Evolutionary conservation across 2,888 invertebrate species (phyloP).

Genomic region (Amphimallon solstitiale): DNA sequence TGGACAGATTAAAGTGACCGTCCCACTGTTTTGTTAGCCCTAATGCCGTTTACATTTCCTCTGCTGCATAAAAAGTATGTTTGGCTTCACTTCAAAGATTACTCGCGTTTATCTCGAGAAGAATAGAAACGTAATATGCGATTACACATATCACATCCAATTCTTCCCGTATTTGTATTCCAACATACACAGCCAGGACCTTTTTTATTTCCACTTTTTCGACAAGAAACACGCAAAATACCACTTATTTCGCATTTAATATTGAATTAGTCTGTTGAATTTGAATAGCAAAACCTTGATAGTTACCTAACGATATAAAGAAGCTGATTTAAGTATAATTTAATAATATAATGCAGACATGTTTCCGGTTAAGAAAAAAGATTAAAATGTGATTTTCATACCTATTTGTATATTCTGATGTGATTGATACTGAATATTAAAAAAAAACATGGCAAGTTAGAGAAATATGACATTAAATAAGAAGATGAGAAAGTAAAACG

Average conservation of each 20-base stretch:
- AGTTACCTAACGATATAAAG: too few species aligned
- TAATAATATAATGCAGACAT: too few species aligned
- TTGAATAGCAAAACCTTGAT: too few species aligned
- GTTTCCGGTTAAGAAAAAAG: too few species aligned
- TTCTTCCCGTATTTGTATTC: conserved; percentile 17
- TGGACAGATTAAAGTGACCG: conserved; percentile 18
- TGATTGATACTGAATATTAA: too few species aligned
- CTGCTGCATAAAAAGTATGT: not conserved
- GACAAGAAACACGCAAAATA: not conserved
- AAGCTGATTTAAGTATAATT: too few species aligned
- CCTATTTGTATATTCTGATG: too few species aligned
- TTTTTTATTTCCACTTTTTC: not conserved
- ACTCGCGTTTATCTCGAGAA: conserved; percentile 7
- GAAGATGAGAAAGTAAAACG: too few species aligned
- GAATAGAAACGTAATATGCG: conserved; percentile 11
- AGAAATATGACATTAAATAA: too few species aligned
- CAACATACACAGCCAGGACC: not conserved
- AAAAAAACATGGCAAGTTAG: too few species aligned
- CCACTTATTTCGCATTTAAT: not conserved
- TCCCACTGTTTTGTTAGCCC: conserved; percentile 5
- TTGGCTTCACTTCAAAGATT: conserved; percentile 8
- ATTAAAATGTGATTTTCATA: too few species aligned
- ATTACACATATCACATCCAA: conserved; percentile 19
- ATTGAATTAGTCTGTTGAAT: not conserved
- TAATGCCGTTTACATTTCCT: conserved; percentile 14